A percentile compares a stretch with the other conserved stretches of the same genome.
phyloP scores from a whole-genome alignment of 2,888 invertebrate genomes.

The Agrochola lota region DNA sequence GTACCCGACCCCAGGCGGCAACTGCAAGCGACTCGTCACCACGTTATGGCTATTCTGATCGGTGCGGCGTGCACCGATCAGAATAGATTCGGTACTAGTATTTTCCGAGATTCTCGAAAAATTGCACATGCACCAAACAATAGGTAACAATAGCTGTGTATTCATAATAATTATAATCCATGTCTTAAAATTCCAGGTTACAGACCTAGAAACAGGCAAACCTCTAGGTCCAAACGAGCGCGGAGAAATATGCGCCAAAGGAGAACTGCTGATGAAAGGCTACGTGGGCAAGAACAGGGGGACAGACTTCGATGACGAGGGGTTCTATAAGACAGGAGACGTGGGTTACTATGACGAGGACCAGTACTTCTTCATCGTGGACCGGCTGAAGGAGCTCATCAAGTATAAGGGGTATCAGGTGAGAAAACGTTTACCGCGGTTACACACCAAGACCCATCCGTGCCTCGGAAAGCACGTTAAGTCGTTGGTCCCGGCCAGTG shows the following conservation, averaged over 20 bases:
- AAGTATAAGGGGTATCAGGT: slow-evolving; percentile 86
- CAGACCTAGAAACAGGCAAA: slow-evolving; percentile 91
- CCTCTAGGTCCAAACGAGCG: slow-evolving; percentile 91
- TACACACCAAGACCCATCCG: no score
- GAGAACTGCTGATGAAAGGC: slow-evolving; percentile 94
- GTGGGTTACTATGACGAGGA: slow-evolving; percentile 84
- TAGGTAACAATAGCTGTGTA: background rate
- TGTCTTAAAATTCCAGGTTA: slow-evolving; percentile 74
- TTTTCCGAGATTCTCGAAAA: no score
- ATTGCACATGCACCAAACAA: no score
- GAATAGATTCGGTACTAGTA: no score
- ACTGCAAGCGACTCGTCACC: no score
- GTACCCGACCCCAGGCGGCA: no score
- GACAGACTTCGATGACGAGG: slow-evolving; percentile 94
- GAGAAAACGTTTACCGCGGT: slow-evolving; percentile 4
- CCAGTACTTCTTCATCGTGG: slow-evolving; percentile 79
- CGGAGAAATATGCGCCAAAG: slow-evolving; percentile 96
- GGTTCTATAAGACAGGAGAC: slow-evolving; percentile 93
- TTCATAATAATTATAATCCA: background rate
- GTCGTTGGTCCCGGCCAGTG: no score
- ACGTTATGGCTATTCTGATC: no score
- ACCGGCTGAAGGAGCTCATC: slow-evolving; percentile 84
- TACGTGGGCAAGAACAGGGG: slow-evolving; percentile 89
- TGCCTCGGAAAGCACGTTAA: no score
- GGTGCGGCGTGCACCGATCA: no score